Conservation (phyloP, 2,797 vertebrate genomes). For the Urophycis tenuis region DNA sequence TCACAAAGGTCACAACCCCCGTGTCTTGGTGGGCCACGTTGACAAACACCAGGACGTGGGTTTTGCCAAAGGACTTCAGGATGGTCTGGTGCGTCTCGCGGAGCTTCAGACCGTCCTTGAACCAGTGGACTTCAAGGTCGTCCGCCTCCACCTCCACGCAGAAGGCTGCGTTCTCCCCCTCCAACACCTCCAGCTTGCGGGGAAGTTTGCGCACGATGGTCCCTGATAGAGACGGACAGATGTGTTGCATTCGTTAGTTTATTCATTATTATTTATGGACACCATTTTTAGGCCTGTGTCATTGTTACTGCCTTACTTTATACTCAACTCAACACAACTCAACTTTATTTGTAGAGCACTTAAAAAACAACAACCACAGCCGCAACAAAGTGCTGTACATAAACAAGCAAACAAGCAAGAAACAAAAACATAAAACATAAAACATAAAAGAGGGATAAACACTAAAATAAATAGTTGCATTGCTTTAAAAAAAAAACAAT, state of each 20-base stretch:
- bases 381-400: no score
- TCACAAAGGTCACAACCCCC: conserved; percentile 81
- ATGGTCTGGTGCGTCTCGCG: conserved; percentile 73
- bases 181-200: conserved; percentile 86
- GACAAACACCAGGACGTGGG: conserved; percentile 88
- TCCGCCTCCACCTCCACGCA: conserved; percentile 83
- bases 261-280: neutral
- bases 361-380: no score
- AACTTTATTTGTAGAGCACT: no score
- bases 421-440: no score
- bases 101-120: conserved; percentile 78
- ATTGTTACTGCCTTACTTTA: neutral
- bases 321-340: neutral
- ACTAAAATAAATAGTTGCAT: no score
- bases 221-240: conserved; percentile 58
- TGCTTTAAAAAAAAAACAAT: no score
- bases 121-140: conserved; percentile 80
- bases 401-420: no score
- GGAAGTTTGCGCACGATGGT: conserved; percentile 83
- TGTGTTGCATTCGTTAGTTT: neutral
- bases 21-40: conserved; percentile 83
- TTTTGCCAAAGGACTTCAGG: conserved; percentile 87
- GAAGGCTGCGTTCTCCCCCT: conserved; percentile 91
- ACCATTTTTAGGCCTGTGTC: neutral
- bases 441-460: no score